phyloP scores from a whole-genome alignment of 1,140 invertebrate species.

The Coptotermes formosanus region DNA sequence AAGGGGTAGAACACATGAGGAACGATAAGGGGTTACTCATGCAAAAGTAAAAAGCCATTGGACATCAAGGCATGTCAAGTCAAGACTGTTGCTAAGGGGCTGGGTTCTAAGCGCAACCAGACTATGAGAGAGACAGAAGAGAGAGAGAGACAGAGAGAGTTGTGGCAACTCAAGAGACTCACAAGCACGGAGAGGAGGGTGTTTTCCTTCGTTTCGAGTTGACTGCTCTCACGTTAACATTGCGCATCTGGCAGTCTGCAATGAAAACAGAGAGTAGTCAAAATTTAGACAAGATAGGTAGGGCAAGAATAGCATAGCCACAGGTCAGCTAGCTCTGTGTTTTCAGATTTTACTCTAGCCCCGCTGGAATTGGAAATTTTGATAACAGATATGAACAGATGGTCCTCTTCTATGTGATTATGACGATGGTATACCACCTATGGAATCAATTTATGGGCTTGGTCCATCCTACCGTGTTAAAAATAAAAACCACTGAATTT shows the following conservation, averaged over 20 bases:
- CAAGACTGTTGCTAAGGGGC: slow-evolving; percentile 29
- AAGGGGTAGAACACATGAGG: slow-evolving; percentile 23
- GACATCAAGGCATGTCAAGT: slow-evolving; percentile 35
- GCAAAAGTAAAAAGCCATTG: slow-evolving; percentile 35
- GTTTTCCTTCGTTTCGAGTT: slow-evolving; percentile 69
- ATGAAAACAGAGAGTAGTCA: slow-evolving; percentile 55
- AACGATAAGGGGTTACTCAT: slow-evolving; percentile 1
- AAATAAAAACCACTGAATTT: too few species aligned
- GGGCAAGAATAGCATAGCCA: slow-evolving; percentile 25
- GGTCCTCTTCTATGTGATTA: not conserved
- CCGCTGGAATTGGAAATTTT: slow-evolving; percentile 1
- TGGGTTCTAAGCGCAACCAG: slow-evolving; percentile 37
- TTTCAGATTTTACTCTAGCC: not conserved
- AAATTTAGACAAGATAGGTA: slow-evolving; percentile 33
- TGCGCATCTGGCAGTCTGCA: slow-evolving; percentile 73
- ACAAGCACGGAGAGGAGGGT: slow-evolving; percentile 67
- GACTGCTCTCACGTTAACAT: slow-evolving; percentile 73
- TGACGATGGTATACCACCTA: too few species aligned
- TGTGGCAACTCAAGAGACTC: slow-evolving; percentile 59
- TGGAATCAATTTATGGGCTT: too few species aligned
- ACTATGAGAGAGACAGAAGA: slow-evolving; percentile 33
- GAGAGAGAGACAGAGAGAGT: slow-evolving; percentile 38
- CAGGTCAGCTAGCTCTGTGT: slow-evolving; percentile 26
- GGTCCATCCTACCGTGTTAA: too few species aligned
- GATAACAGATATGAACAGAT: not conserved